These are phyloP conservation scores for Coracias cyanogaster DNA, from an alignment of 2,797 vertebrate genomes.

Conservation along the genomic window DNA sequence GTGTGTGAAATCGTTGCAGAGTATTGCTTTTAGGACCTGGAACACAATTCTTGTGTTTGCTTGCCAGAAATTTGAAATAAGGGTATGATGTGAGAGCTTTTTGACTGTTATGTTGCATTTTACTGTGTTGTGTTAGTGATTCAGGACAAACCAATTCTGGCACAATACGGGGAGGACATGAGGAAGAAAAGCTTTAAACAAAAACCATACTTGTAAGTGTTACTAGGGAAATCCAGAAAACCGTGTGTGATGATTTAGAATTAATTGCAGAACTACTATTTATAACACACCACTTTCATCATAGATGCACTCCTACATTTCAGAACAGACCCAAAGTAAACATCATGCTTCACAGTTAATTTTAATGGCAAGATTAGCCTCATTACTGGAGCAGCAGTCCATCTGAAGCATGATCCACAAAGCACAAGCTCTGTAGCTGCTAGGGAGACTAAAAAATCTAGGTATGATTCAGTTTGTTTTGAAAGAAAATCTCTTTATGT, in stretches of 20 bases:
- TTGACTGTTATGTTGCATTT: not conserved
- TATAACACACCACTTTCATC: not conserved
- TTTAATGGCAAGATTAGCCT: not conserved
- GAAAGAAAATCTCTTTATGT: not conserved
- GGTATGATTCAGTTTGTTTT: not conserved
- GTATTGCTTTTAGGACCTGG: not conserved
- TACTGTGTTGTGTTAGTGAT: not conserved
- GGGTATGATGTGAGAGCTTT: not conserved
- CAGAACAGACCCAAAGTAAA: not conserved
- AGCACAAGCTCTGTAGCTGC: not conserved
- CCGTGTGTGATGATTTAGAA: not conserved
- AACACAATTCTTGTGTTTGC: not conserved
- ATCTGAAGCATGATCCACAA: not conserved
- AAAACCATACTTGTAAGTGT: not conserved
- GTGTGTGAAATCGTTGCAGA: not conserved
- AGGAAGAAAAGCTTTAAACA: not conserved
- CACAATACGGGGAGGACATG: rapidly evolving
- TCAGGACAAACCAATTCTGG: not conserved
- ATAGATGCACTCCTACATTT: not conserved
- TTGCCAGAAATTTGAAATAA: not conserved
- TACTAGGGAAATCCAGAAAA: not conserved
- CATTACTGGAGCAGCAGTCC: not conserved
- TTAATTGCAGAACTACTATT: not conserved
- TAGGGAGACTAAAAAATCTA: not conserved
- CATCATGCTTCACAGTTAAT: not conserved